Evolutionary conservation across 2,113 vertebrate species (phyloP).

Genomic region (Gnathonemus longibarbis): DNA sequence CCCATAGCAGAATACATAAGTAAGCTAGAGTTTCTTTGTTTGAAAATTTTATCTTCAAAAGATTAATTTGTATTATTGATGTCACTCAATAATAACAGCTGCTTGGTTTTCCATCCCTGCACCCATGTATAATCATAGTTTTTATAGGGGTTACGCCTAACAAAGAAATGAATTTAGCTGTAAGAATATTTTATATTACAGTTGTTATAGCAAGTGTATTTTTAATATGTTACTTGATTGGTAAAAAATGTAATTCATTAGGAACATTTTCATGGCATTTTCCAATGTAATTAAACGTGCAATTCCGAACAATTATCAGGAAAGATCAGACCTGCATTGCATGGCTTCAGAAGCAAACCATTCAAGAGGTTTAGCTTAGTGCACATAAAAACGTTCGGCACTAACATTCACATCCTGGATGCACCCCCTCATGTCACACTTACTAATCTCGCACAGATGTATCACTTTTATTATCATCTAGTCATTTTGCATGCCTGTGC

Average conservation of each 20-base stretch:
- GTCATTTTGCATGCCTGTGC: conserved; percentile 1
- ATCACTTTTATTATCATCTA: not conserved
- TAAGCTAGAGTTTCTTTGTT: not conserved
- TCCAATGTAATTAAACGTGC: not conserved
- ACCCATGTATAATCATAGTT: not conserved
- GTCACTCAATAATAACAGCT: not conserved
- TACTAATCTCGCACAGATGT: not conserved
- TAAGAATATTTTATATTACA: not conserved
- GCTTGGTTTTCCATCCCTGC: not conserved
- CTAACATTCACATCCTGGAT: not conserved
- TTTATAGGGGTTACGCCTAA: not conserved
- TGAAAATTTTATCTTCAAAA: not conserved
- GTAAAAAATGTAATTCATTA: not conserved
- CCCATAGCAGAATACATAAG: not conserved
- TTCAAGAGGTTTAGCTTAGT: not conserved
- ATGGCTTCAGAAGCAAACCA: not conserved
- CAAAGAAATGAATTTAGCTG: not conserved
- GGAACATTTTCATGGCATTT: not conserved
- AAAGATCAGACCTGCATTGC: not conserved
- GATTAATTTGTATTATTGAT: not conserved
- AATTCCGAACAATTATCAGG: not conserved
- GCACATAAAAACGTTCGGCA: not conserved
- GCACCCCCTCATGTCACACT: not conserved
- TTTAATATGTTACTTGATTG: not conserved
- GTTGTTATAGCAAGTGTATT: not conserved